phyloP scores from a whole-genome alignment of 2,113 vertebrate genomes.

The Tachysurus vachellii region DNA sequence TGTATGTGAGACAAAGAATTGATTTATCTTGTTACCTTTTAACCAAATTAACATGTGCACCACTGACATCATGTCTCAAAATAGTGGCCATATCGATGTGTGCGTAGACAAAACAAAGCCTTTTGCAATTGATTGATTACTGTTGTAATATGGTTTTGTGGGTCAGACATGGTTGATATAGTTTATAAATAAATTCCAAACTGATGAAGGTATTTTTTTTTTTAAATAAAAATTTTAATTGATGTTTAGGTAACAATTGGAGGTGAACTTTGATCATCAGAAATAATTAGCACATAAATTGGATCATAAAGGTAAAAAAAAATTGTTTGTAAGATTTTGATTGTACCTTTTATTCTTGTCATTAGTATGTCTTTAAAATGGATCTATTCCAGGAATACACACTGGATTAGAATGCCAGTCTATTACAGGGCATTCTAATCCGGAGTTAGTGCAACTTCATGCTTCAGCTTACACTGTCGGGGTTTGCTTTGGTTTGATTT shows the following conservation, averaged over 20 bases:
- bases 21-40: conserved; percentile 68
- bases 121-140: conserved; percentile 58
- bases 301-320: neutral
- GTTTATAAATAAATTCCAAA: conserved; percentile 50
- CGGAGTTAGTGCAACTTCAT: neutral
- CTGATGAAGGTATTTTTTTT: neutral
- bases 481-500: neutral
- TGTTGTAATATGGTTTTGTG: conserved; percentile 38
- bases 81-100: conserved; percentile 52
- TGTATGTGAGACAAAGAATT: conserved; percentile 41
- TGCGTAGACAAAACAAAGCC: conserved; percentile 56
- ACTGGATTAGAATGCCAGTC: neutral
- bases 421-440: neutral
- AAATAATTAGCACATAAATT: neutral
- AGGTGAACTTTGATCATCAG: neutral
- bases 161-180: conserved; percentile 17
- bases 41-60: conserved; percentile 63
- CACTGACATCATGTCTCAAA: conserved; percentile 56
- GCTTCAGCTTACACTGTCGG: neutral
- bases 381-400: neutral
- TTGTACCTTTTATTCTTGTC: neutral
- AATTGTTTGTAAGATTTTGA: neutral
- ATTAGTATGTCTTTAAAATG: neutral
- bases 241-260: neutral
- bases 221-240: neutral